Evolutionary conservation across 2,113 vertebrate genomes (phyloP).

Genomic region (Anhinga anhinga): DNA sequence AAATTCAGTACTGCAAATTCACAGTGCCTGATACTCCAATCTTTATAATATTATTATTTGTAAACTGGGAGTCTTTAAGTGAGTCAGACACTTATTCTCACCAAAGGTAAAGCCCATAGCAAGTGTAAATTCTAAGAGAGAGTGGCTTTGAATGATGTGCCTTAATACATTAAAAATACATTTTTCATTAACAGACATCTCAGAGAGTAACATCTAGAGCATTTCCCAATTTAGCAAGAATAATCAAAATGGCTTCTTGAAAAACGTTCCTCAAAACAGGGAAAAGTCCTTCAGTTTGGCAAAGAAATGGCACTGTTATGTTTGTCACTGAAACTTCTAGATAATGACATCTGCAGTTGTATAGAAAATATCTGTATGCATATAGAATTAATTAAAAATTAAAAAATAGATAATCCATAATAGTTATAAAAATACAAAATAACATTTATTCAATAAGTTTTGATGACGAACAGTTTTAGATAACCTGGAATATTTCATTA

Average conservation of each 20-base stretch:
- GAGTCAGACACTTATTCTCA: not conserved
- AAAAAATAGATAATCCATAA: not conserved
- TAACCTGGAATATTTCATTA: not conserved
- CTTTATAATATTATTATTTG: not conserved
- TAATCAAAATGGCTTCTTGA: not conserved
- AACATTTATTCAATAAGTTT: not conserved
- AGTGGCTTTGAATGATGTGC: not conserved
- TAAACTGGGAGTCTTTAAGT: not conserved
- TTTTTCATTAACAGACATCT: not conserved
- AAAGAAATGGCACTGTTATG: not conserved
- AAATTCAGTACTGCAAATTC: not conserved
- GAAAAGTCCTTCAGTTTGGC: not conserved
- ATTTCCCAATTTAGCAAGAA: not conserved
- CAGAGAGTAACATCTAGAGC: not conserved
- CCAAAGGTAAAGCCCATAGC: not conserved
- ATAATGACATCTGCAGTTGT: not conserved
- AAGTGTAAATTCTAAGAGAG: not conserved
- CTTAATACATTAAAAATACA: not conserved
- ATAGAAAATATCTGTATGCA: not conserved
- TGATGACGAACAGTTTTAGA: not conserved
- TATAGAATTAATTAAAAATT: not conserved
- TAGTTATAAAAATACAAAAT: not conserved
- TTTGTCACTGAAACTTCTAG: not conserved
- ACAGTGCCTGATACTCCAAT: not conserved
- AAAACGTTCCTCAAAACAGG: not conserved